Percentiles rank a stretch among this genome's conserved stretches.
These are phyloP conservation scores for Drosophila meridionalis DNA, from an alignment of 2,888 invertebrate species.

Conservation along the genomic window DNA sequence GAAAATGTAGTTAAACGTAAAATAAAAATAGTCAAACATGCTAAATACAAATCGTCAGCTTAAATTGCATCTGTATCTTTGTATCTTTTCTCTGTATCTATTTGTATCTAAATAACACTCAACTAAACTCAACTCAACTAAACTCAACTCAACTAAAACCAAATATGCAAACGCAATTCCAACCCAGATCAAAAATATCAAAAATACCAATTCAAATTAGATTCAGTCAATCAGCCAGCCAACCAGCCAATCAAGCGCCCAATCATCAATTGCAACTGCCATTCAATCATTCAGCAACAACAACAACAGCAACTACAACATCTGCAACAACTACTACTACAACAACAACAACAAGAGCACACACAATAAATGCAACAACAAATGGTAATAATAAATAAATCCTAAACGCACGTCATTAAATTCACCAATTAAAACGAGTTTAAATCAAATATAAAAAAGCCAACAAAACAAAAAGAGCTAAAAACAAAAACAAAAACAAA, in stretches of 20 bases:
- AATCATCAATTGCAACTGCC: conserved; percentile 76
- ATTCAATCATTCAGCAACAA: conserved; percentile 57
- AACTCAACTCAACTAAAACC: conserved; percentile 29
- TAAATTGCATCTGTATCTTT: conserved; percentile 44
- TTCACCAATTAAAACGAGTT: conserved; percentile 49
- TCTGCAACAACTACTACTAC: conserved; percentile 11
- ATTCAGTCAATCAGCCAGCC: conserved; percentile 58
- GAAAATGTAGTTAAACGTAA: conserved; percentile 44
- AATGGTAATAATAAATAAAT: conserved; percentile 48
- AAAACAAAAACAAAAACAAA: conserved; percentile 18
- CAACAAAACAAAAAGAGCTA: conserved; percentile 25
- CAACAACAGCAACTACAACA: conserved; percentile 25
- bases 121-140: conserved; percentile 23
- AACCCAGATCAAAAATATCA: conserved; percentile 44
- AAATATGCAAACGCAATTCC: conserved; percentile 61
- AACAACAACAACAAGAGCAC: conserved; percentile 37
- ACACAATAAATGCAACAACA: conserved; percentile 32
- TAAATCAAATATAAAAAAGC: conserved; percentile 13
- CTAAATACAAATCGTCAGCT: conserved; percentile 48
- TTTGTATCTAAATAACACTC: conserved; percentile 34
- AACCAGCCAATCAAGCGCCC: conserved; percentile 66
- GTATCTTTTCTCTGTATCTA: conserved; percentile 46
- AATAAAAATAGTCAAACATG: conserved; percentile 43
- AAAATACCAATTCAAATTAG: conserved; percentile 40
- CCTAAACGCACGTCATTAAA: conserved; percentile 66